Base-by-base conservation (phyloP, 1,140 invertebrate species). In the Drosophila cardini region DNA sequence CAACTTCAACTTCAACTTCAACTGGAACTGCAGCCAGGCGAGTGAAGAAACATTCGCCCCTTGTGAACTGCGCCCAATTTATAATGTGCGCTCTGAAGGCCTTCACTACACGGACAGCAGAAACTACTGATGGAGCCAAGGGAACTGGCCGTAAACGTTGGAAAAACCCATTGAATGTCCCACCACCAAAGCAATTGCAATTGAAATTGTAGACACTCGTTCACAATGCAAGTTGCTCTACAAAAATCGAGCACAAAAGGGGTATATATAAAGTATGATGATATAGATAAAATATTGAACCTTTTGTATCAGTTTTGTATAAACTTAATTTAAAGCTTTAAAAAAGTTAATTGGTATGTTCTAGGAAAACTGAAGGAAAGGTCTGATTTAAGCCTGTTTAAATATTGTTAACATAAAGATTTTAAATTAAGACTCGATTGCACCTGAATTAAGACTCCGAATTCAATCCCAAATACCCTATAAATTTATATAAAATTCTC, bases 1-100 rank as follows among this genome's bases (percentile, higher is more conserved):
- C 62, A 55, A 26, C 40, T 32, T 16, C n/a, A 43, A 40, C 32
- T 21, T 30, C 15, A 38, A 43, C 38, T 55, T 71, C 72, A 56
- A 60, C 56, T 68, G 78, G 53, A 6, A 32, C 26, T n/a, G 36
- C 53, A n/a, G 38, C 11, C 53, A 58, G 40, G 40, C 43, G 63
- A 52, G 36, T 18, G 36, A 71, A 71, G 60, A 63, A 75, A 62
- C 57, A 75, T 71, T 67, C 61, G 46, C 70, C 74, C 69, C 74
- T 62, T 76, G 74, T 56, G 69, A 50, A 58, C 63, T 64, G 71
- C 52, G 64, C 70, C 70, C 63, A 72, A 75, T 76, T 76, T 68
- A 76, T 73, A 72, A 68, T 73, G 72, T 57, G 32, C 71, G 40
- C 71, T 64, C 55, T 56, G 68, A 76, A 71, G 69, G 73, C 73